These are phyloP conservation scores for Nannospalax galili DNA, from an alignment of 2,113 vertebrate species.

Conservation along the genomic window DNA sequence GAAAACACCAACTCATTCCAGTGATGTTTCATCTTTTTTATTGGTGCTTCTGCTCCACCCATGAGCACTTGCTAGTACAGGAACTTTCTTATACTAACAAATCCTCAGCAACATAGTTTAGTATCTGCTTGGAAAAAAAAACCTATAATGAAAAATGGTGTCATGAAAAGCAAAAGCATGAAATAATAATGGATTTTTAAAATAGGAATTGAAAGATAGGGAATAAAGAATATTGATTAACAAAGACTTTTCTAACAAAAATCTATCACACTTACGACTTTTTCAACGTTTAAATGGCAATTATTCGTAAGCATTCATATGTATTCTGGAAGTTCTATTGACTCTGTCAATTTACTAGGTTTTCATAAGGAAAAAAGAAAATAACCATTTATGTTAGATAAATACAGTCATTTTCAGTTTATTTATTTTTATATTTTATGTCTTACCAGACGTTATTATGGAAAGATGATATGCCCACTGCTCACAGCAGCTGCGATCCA, in stretches of 20 bases:
- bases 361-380: constrained; percentile 58
- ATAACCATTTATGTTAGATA: constrained; percentile 55
- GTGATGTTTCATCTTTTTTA: neutral
- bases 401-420: constrained; percentile 70
- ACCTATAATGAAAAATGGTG: constrained; percentile 52
- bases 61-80: no score
- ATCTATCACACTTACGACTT: constrained; percentile 22
- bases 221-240: constrained; percentile 43
- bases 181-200: constrained; percentile 49
- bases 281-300: constrained; percentile 38
- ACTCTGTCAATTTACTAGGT: neutral
- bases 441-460: constrained; percentile 79
- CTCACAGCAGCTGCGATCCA: constrained; percentile 87
- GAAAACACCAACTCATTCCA: neutral
- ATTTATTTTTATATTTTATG: constrained; percentile 81
- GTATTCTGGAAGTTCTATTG: constrained; percentile 18
- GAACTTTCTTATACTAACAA: constrained; percentile 23
- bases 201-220: constrained; percentile 27
- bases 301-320: constrained; percentile 33
- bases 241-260: constrained; percentile 22
- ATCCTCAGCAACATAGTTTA: neutral
- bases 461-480: constrained; percentile 83
- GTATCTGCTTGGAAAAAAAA: constrained; percentile 54
- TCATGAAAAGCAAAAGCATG: constrained; percentile 30
- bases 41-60: neutral